A percentile compares a stretch with the other conserved stretches of the same genome.
These are phyloP conservation scores for Metellina segmentata DNA, from an alignment of 2,888 invertebrate species.

Conservation along the genomic window DNA sequence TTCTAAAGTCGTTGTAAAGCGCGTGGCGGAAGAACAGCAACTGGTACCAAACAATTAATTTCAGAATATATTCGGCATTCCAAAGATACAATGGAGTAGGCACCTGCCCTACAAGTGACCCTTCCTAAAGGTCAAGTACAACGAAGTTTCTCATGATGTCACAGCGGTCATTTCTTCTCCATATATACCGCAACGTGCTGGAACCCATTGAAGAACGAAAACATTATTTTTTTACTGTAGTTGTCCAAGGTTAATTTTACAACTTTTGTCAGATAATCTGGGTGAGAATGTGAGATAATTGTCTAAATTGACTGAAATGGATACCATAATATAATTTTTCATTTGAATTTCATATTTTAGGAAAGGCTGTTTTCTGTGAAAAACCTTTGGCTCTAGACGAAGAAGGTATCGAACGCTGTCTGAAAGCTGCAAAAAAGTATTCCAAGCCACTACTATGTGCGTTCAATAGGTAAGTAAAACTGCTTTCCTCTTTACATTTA, in stretches of 20 bases:
- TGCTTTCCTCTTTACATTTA: not conserved
- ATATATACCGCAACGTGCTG: no score
- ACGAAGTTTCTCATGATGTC: no score
- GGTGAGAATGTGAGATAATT: not conserved
- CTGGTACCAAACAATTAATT: no score
- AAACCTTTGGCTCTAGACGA: conserved; percentile 86
- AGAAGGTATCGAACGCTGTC: conserved; percentile 84
- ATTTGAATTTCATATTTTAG: conserved; percentile 66
- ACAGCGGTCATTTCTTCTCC: no score
- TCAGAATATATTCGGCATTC: no score
- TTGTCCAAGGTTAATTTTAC: not conserved
- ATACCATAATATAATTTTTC: not conserved
- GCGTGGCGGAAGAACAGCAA: no score
- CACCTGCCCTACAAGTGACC: no score
- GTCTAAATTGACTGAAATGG: not conserved
- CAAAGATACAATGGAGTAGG: no score
- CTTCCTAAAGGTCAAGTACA: no score
- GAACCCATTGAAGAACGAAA: not conserved
- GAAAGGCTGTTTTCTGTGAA: conserved; percentile 86
- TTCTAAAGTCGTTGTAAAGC: no score
- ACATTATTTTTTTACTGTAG: not conserved
- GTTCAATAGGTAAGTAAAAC: conserved; percentile 83
- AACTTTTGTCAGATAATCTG: not conserved
- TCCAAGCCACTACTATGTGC: conserved; percentile 85
- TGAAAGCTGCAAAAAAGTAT: conserved; percentile 84